These are phyloP conservation scores for Drymodes brunneopygia DNA, from an alignment of 2,113 vertebrate genomes.

Conservation along the genomic window DNA sequence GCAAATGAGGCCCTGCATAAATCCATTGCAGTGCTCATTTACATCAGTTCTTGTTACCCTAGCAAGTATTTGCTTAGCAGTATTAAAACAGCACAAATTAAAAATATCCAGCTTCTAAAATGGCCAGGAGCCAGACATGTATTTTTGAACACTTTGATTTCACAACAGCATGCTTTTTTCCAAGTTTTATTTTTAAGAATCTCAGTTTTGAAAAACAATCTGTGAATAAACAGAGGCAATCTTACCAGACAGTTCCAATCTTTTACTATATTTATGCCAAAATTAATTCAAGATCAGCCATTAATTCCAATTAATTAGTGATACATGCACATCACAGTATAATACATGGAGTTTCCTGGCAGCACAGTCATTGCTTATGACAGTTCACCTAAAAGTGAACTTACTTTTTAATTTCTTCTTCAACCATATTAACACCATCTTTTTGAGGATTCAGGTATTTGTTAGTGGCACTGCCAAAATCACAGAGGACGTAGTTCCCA, in stretches of 20 bases:
- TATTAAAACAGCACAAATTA: not conserved
- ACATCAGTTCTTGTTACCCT: not conserved
- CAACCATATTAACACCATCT: conserved; percentile 91
- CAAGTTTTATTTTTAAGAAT: not conserved
- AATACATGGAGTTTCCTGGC: not conserved
- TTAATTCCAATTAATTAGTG: not conserved
- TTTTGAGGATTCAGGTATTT: conserved; percentile 88
- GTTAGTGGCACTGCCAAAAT: conserved; percentile 96
- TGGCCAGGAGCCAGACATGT: not conserved
- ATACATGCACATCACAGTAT: accelerated
- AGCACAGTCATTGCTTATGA: not conserved
- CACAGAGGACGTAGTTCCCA: conserved; percentile 94
- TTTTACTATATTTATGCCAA: not conserved
- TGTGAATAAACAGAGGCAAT: not conserved
- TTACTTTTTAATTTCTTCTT: conserved; percentile 99
- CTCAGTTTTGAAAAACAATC: not conserved
- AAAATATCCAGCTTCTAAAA: not conserved
- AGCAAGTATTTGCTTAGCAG: not conserved
- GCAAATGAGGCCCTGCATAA: accelerated
- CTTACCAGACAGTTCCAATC: not conserved
- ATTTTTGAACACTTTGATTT: not conserved
- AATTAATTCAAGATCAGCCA: not conserved
- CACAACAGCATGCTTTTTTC: not conserved
- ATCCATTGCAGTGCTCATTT: not conserved
- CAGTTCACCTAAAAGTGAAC: not conserved